A percentile compares a stretch with the other conserved stretches of the same genome.
phyloP scores from a whole-genome alignment of 2,888 invertebrate species.

The Seira musarum region DNA sequence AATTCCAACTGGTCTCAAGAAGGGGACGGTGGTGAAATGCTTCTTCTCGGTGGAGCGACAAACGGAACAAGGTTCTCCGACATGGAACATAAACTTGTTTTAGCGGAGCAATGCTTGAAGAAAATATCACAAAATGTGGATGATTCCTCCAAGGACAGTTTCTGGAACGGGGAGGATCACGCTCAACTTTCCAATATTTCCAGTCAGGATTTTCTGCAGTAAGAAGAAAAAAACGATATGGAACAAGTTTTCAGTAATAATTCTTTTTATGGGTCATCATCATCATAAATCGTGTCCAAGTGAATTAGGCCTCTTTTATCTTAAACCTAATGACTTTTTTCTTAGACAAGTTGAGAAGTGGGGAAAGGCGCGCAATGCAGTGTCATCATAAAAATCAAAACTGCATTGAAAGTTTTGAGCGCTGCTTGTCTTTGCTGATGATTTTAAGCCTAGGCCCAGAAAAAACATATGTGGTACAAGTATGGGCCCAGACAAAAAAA shows the following conservation, averaged over 20 bases:
- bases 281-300: background rate
- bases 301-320: background rate
- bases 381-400: background rate
- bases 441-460: background rate
- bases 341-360: background rate
- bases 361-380: background rate
- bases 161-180: conserved; percentile 37
- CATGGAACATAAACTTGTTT: conserved; percentile 68
- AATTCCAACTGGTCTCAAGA: conserved; percentile 58
- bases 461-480: background rate
- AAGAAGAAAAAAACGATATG: conserved; percentile 35
- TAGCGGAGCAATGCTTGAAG: conserved; percentile 68
- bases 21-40: conserved; percentile 44
- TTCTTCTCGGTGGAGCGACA: conserved; percentile 59
- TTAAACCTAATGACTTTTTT: conserved; percentile 7
- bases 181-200: conserved; percentile 39
- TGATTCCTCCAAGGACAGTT: conserved; percentile 23
- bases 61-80: conserved; percentile 67
- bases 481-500: background rate
- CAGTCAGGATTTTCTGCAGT: conserved; percentile 63
- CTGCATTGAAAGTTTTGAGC: background rate
- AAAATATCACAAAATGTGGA: conserved; percentile 48
- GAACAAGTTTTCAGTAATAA: background rate
- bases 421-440: background rate
- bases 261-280: conserved; percentile 12